Percentiles rank a stretch among this genome's conserved stretches.
These are phyloP conservation scores for Kryptolebias ocellatus DNA, from an alignment of 2,797 vertebrate species.

Conservation along the genomic window DNA sequence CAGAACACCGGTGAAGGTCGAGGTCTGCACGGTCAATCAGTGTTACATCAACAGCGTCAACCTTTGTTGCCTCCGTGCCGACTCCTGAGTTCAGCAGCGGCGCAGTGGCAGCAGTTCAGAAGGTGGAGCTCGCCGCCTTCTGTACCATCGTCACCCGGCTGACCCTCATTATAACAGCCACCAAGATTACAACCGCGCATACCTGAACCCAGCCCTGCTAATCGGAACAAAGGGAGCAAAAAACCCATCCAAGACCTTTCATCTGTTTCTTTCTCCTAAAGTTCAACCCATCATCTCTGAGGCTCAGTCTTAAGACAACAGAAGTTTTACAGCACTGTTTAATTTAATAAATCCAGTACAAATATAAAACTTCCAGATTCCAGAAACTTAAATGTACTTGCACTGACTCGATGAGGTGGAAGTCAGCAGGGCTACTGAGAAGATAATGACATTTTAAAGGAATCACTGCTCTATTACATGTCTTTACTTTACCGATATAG, in stretches of 20 bases:
- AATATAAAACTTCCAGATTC: background rate
- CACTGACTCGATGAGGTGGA: background rate
- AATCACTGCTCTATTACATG: background rate
- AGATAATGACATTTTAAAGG: background rate
- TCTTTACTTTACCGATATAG: background rate
- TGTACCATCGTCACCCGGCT: constrained; percentile 25
- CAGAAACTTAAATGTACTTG: background rate
- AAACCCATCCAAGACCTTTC: constrained; percentile 46
- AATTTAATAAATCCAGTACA: background rate
- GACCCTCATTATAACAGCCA: constrained; percentile 63
- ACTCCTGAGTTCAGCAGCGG: constrained; percentile 8
- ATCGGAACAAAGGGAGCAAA: constrained; percentile 39
- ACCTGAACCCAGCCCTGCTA: constrained; percentile 51
- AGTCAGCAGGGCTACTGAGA: background rate
- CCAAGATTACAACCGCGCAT: constrained; percentile 31
- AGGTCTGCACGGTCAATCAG: constrained; percentile 28
- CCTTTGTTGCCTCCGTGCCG: constrained; percentile 3
- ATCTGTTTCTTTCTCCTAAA: constrained; percentile 39
- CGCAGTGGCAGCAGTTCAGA: constrained; percentile 22
- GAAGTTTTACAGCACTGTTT: too few relatives aligned
- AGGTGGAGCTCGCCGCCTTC: constrained; percentile 7
- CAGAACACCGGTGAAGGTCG: background rate
- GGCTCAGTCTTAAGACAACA: too few relatives aligned
- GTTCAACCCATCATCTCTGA: constrained; percentile 22
- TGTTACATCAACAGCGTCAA: constrained; percentile 2